Evolutionary conservation across 2,888 invertebrate genomes (phyloP).

Genomic region (Micropterix aruncella): DNA sequence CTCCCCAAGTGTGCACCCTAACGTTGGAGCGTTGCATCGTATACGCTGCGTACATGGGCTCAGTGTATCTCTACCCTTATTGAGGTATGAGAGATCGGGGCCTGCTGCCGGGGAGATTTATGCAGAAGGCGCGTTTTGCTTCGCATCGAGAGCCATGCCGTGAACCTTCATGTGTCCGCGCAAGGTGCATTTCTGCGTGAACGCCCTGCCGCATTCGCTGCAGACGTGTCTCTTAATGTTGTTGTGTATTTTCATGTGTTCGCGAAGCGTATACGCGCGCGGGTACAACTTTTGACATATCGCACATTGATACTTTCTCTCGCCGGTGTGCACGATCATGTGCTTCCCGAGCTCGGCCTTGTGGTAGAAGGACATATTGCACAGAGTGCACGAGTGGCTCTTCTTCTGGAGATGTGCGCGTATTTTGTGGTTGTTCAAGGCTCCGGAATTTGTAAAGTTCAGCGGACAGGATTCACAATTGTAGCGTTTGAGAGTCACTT

Average conservation of each 20-base stretch:
- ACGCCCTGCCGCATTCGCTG: slow-evolving; percentile 30
- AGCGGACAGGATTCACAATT: slow-evolving; percentile 34
- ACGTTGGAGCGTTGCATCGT: too few relatives aligned
- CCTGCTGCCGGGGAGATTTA: too few relatives aligned
- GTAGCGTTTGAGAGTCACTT: slow-evolving; percentile 31
- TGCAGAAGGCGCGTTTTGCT: too few relatives aligned
- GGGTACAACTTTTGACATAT: slow-evolving; percentile 37
- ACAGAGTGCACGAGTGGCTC: slow-evolving; percentile 36
- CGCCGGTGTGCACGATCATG: slow-evolving; percentile 39
- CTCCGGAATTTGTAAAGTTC: slow-evolving; percentile 33
- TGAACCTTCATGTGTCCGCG: slow-evolving; percentile 33
- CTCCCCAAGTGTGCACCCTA: too few relatives aligned
- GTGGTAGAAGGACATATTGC: slow-evolving; percentile 37
- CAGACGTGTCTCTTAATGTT: slow-evolving; percentile 33
- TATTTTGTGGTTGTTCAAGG: slow-evolving; percentile 29
- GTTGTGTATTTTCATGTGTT: slow-evolving; percentile 32
- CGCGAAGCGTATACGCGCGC: slow-evolving; percentile 28
- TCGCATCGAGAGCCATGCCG: slow-evolving; percentile 18
- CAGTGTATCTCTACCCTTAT: too few relatives aligned
- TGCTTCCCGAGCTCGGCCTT: slow-evolving; percentile 41
- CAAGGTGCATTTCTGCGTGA: slow-evolving; percentile 33
- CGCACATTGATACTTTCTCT: slow-evolving; percentile 34
- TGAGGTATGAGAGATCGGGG: too few relatives aligned
- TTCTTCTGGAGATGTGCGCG: slow-evolving; percentile 31
- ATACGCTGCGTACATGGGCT: too few relatives aligned